Evolutionary conservation across 2,113 vertebrate species (phyloP), one percentile per base, ranked within the genome.

Genomic region (Taxidea taxus): DNA sequence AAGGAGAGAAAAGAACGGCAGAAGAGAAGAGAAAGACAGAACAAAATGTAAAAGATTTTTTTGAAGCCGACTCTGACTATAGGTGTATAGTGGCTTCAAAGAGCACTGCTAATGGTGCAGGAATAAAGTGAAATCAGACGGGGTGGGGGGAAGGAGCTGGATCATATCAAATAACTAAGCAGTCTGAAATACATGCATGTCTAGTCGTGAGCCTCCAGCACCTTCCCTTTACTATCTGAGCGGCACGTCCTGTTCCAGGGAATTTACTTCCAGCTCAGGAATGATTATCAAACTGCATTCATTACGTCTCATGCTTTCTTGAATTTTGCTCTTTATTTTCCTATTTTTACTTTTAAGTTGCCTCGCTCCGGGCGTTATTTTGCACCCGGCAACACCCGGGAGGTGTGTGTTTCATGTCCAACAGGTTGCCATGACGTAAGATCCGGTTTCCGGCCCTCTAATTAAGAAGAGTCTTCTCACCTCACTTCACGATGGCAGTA

Each of bases 361-460:
- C 90, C 54, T 75, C 68, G 44, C 78, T 39, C 37, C 54, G 51
- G 85, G 39, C 6, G 42, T 87, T 87, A 86, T 86, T 94, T 96
- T 85, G 37, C n/a, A 93, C 78, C 44, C n/a, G 51, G 18, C 37
- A 87, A 78, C 31, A 94, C 58, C 47, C 21, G 12, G 39, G 18
- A 80, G 27, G 27, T 85, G 34, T 77, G 42, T 78, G 56, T 97
- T 94, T 96, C 72, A 92, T 51, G 51, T 42, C 56, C 25, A 75
- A 84, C 39, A 87, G 86, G 93, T 94, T 96, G 81, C 49, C 29
- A 42, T 78, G 91, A 96, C 74, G 75, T 66, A 90, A 91, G 34
- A 96, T 91, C 70, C 72, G 34, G 72, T 66, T 96, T 92, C 91
- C 74, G 60, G 31, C 78, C 91, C 42, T 87, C 62, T 95, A 96